Base-by-base conservation (phyloP, 2,797 vertebrate genomes). In the Lophius americanus region DNA sequence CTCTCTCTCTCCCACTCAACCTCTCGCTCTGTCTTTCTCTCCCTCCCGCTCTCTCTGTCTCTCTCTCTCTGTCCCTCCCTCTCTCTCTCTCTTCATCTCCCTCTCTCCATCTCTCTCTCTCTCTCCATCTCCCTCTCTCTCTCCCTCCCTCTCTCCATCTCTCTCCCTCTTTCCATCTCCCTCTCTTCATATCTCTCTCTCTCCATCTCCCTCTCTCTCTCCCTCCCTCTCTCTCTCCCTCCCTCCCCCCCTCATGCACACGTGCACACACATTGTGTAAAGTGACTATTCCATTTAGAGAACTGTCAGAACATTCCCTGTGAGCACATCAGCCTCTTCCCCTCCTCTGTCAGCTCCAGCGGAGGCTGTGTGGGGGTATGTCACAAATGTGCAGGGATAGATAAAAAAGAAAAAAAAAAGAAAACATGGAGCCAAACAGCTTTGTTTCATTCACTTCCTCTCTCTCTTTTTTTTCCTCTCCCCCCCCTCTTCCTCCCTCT, bases 371-470 rank as follows among this genome's bases (percentile, higher is more conserved):
- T 86, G 90, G 89, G 89, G 89, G 91, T 85, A 89, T 91, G 90
- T 91, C 91, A 92, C 75, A 90, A 92, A 92, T 92, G 91, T 92
- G 91, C 88, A 84, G 81, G 76, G 80, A 89, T 87, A 92, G 91
- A 93, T 91, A 92, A 92, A 91, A 89, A 88, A 85, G n/a, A 23
- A 23, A 23, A 23, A 1, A 23, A 23, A 23, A 23, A 23, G 2
- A 1, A 23, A 23, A 23, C 73, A n/a, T 79, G 79, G 84, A 88
- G 89, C 88, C 90, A 90, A 93, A 91, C 86, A 87, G 91, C 90
- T 93, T 92, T 92, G 91, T 93, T 92, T 92, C 91, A 92, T 91
- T 92, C 88, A 90, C 53, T 87, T 81, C 53, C 68, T 85, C 82
- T 82, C 72, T 83, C 68, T 84, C 61, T 83, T 49, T 76, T 57